A percentile compares a stretch with the other conserved stretches of the same genome.
Conservation (phyloP, 2,888 invertebrate species). For the Drosophila leonis region DNA sequence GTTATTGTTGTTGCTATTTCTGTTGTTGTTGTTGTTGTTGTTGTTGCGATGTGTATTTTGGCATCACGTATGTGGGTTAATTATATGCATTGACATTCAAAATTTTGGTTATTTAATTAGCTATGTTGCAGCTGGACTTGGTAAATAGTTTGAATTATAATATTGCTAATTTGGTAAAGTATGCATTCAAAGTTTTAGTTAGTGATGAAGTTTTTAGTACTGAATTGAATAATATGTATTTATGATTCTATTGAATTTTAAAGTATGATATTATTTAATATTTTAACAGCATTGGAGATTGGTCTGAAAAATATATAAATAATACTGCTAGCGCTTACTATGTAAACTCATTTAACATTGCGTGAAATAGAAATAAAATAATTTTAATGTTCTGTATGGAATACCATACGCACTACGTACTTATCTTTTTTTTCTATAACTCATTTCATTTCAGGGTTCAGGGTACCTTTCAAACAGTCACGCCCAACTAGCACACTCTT, state of each 20-base stretch:
- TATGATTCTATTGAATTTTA: not conserved
- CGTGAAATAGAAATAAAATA: too few relatives aligned
- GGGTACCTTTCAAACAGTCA: too few relatives aligned
- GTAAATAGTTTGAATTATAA: slow-evolving; percentile 12
- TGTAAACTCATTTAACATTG: too few relatives aligned
- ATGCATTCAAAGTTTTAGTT: not conserved
- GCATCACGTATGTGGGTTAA: slow-evolving; percentile 63
- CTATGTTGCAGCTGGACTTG: slow-evolving; percentile 9
- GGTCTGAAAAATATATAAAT: too few relatives aligned
- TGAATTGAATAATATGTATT: not conserved
- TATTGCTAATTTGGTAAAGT: not conserved
- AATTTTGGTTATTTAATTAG: slow-evolving; percentile 73
- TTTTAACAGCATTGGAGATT: too few relatives aligned
- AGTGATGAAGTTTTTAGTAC: not conserved
- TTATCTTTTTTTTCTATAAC: too few relatives aligned
- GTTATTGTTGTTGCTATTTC: slow-evolving; percentile 6
- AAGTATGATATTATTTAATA: too few relatives aligned
- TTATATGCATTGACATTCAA: slow-evolving; percentile 59
- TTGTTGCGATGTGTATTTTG: slow-evolving; percentile 6
- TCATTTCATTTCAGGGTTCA: too few relatives aligned
- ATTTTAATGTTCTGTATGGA: too few relatives aligned
- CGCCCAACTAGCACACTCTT: not conserved
- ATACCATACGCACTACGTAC: too few relatives aligned
- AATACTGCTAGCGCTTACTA: too few relatives aligned
- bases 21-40: slow-evolving; percentile 10